Percentiles rank a stretch among this genome's conserved stretches.
phyloP scores from a whole-genome alignment of 2,797 vertebrate species.

The Xiphorhynchus erythropygius region DNA sequence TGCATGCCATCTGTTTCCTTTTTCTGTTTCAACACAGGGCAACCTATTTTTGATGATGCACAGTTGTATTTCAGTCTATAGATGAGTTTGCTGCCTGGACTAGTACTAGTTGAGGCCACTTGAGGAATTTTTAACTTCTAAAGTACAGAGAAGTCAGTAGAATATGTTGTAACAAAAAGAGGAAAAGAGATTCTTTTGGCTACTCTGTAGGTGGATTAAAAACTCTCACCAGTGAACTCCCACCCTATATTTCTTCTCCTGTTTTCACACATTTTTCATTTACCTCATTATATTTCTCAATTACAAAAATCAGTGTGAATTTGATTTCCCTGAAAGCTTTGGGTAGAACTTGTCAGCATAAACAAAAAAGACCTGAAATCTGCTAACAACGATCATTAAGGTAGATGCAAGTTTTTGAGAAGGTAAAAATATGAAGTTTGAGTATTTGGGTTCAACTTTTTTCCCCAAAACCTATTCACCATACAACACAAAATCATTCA shows the following conservation, averaged over 20 bases:
- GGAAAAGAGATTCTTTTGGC: neutral
- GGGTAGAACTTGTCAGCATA: neutral
- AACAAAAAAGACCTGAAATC: neutral
- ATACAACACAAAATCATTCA: neutral
- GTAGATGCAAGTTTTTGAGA: neutral
- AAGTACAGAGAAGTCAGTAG: neutral
- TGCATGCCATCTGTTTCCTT: constrained; percentile 25
- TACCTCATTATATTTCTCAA: neutral
- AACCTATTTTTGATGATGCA: constrained; percentile 1
- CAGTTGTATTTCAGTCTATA: neutral
- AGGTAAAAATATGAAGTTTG: neutral
- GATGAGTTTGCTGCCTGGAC: neutral
- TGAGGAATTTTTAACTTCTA: neutral
- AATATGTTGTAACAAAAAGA: neutral
- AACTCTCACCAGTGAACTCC: neutral
- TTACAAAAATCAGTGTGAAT: neutral
- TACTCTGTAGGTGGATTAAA: neutral
- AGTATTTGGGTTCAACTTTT: neutral
- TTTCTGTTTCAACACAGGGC: neutral
- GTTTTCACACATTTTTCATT: neutral
- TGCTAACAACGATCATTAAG: neutral
- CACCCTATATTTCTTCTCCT: neutral
- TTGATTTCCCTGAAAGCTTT: neutral
- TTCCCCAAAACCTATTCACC: neutral
- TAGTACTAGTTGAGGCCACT: neutral